Conservation (phyloP, 2,113 vertebrate genomes). For the Lanius collurio region DNA sequence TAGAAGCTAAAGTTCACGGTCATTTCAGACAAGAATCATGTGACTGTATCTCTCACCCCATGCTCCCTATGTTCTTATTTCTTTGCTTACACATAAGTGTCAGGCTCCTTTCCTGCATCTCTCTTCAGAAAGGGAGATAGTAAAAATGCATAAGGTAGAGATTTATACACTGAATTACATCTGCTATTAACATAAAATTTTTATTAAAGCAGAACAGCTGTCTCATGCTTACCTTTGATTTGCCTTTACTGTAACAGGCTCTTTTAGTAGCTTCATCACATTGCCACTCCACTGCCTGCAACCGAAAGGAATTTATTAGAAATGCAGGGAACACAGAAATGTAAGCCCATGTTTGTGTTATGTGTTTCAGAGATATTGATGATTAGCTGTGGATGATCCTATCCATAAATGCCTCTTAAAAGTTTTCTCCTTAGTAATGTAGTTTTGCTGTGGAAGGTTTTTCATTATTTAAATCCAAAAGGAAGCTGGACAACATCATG, state of each 20-base stretch:
- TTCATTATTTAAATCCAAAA: background rate
- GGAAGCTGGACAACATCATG: background rate
- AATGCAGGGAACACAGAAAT: background rate
- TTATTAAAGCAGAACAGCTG: background rate
- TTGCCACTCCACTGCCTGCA: conserved; percentile 90
- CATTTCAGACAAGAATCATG: background rate
- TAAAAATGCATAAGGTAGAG: background rate
- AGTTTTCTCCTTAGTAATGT: background rate
- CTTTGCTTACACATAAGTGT: background rate
- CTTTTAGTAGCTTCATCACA: conserved; percentile 93
- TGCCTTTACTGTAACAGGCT: conserved; percentile 95
- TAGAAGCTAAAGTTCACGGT: background rate
- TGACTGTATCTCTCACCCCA: background rate
- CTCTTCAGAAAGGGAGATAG: background rate
- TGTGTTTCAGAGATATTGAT: background rate
- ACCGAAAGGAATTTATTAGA: conserved; percentile 11
- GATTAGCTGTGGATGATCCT: background rate
- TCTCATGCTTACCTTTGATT: conserved; percentile 86
- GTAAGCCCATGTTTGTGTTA: background rate
- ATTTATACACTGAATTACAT: background rate
- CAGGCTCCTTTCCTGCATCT: background rate
- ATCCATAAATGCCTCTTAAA: background rate
- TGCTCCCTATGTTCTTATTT: background rate
- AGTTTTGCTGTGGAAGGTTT: background rate
- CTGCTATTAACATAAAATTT: background rate